phyloP scores from a whole-genome alignment of 2,797 vertebrate species.

The Antennarius maculatus region DNA sequence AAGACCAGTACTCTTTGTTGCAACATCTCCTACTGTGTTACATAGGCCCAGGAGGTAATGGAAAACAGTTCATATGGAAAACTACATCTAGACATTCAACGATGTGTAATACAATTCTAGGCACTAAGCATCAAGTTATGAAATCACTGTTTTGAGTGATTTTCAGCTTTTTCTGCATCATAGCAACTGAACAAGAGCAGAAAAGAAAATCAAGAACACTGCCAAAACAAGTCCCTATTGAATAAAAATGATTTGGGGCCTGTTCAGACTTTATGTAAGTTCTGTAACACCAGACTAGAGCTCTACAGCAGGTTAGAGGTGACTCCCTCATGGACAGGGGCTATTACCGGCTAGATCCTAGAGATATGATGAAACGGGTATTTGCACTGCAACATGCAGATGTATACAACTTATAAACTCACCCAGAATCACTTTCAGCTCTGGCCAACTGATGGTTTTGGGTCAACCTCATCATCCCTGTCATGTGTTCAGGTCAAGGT shows the following conservation, averaged over 20 bases:
- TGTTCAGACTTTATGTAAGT: slow-evolving; percentile 48
- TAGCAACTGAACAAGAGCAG: slow-evolving; percentile 16
- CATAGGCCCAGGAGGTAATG: slow-evolving; percentile 1
- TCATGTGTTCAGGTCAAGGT: slow-evolving; percentile 67
- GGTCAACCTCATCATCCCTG: slow-evolving; percentile 59
- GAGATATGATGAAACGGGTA: slow-evolving; percentile 61
- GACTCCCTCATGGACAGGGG: slow-evolving; percentile 50
- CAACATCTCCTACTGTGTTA: slow-evolving; percentile 4
- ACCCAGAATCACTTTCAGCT: slow-evolving; percentile 20
- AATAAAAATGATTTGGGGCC: slow-evolving; percentile 39
- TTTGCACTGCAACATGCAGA: slow-evolving; percentile 13
- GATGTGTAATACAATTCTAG: slow-evolving; percentile 14
- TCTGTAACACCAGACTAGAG: slow-evolving; percentile 49
- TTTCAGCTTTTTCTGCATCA: slow-evolving; percentile 18
- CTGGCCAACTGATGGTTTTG: slow-evolving; percentile 43
- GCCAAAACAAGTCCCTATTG: slow-evolving; percentile 21
- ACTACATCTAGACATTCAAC: slow-evolving; percentile 36
- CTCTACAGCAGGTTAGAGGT: slow-evolving; percentile 57
- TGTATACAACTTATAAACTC: slow-evolving; percentile 22
- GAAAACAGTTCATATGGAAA: slow-evolving; percentile 35
- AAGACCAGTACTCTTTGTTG: slow-evolving; percentile 38
- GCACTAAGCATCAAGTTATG: slow-evolving; percentile 8
- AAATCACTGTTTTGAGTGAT: slow-evolving; percentile 30
- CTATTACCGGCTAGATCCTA: slow-evolving; percentile 63
- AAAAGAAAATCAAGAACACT: slow-evolving; percentile 8